Evolutionary conservation across 2,888 invertebrate species (phyloP), one percentile per base, ranked within the genome.

Genomic region (Drosophila yooni): DNA sequence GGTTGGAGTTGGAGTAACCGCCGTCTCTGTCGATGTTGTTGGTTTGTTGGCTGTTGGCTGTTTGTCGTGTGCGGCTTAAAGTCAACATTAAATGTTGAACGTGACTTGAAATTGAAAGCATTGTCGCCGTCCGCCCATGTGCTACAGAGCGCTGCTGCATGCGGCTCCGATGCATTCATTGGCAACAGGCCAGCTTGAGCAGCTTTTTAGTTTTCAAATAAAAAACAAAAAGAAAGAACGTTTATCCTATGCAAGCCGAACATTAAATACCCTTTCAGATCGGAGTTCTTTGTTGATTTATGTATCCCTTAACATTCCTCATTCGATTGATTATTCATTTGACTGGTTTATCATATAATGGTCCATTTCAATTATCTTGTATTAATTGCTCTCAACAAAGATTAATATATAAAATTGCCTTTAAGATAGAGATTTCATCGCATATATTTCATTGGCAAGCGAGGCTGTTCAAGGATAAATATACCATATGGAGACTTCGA

Each of bases 31-130:
- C 36, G 69, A 29, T 36, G 51, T 36, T 58, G 57, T 43, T 36
- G 52, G 33, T 58, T 64, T 38, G 66, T 68, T 46, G 21, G 6
- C 15, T 31, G 70, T 27, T 59, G 34, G 18, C 61, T 40, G 51
- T 50, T 43, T 56, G 68, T 69, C 61, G 71, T 76, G 79, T 75
- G 79, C 72, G 69, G 75, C 68, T 79, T 80, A 57, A 77, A 86
- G 80, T 79, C 74, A 70, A 79, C 68, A 76, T 61, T 68, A 53
- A 74, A 79, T 63, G 73, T 31, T 74, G 65, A 84, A 88, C 85
- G 90, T 85, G 85, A 86, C 85, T 86, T 71, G 88, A 88, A 85
- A 88, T 72, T 69, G 90, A 90, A 88, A 82, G 83, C 88, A 76
- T 74, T 79, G 76, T 81, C 79, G 71, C 53, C 36, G 58, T 48